Conservation (phyloP, 2,113 vertebrate genomes). For the Genyomyrus donnyi region DNA sequence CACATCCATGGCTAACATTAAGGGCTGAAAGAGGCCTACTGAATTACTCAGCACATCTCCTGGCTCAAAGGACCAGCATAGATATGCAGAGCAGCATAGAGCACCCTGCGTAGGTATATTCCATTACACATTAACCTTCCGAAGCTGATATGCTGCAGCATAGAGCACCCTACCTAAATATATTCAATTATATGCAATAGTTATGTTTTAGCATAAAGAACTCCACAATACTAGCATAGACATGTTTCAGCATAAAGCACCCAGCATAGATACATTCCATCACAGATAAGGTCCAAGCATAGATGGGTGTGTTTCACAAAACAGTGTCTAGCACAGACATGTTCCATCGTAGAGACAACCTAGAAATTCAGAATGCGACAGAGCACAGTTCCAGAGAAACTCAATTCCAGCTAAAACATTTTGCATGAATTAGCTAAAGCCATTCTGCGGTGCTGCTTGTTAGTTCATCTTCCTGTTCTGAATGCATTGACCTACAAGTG, state of each 20-base stretch:
- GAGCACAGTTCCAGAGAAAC: background rate
- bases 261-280: background rate
- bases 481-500: background rate
- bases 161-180: background rate
- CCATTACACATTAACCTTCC: background rate
- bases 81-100: background rate
- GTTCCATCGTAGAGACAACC: background rate
- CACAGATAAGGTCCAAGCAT: background rate
- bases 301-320: background rate
- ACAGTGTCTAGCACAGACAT: background rate
- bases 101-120: background rate
- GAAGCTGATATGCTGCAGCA: background rate
- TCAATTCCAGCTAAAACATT: background rate
- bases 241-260: background rate
- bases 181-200: background rate
- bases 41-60: background rate
- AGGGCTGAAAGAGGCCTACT: background rate
- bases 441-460: background rate
- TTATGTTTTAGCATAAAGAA: background rate
- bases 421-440: background rate
- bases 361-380: background rate
- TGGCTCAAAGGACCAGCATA: background rate
- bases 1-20: background rate
- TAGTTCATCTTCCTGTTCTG: background rate
- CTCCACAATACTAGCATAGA: background rate